These are phyloP conservation scores for Saccostrea cuccullata DNA, from an alignment of 1,140 invertebrate species.

Conservation along the genomic window DNA sequence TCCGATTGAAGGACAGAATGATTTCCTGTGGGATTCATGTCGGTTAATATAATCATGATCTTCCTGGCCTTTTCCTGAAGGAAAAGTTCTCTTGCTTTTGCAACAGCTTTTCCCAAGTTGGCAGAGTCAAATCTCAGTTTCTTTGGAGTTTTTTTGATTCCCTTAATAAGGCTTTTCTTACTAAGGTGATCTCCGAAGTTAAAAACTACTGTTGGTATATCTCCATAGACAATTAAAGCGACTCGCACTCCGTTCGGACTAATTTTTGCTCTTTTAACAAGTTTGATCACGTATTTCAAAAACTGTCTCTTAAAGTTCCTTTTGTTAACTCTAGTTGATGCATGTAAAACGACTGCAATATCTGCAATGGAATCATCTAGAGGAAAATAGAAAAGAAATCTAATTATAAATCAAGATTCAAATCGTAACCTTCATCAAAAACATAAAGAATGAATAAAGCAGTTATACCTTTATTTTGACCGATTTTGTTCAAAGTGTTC, in stretches of 20 bases:
- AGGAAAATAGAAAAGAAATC: not conserved
- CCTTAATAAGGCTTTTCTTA: constrained; percentile 48
- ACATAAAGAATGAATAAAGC: not conserved
- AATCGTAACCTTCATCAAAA: not conserved
- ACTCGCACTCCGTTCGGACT: constrained; percentile 52
- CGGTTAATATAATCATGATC: constrained; percentile 63
- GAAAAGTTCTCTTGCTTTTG: not conserved
- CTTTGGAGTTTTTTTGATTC: constrained; percentile 50
- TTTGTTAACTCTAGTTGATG: constrained; percentile 42
- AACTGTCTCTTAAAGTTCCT: constrained; percentile 46
- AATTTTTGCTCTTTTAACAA: constrained; percentile 54
- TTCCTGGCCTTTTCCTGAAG: constrained; percentile 38
- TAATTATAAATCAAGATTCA: not conserved
- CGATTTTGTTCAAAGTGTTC: not conserved
- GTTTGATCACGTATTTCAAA: constrained; percentile 52
- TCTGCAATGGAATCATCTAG: constrained; percentile 44
- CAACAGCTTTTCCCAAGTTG: constrained; percentile 42
- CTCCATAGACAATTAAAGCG: constrained; percentile 49
- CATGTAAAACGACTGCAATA: constrained; percentile 53
- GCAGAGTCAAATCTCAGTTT: constrained; percentile 43
- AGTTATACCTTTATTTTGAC: not conserved
- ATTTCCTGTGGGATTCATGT: constrained; percentile 52
- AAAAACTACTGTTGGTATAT: constrained; percentile 42
- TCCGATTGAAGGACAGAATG: constrained; percentile 7
- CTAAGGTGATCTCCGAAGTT: constrained; percentile 38